phyloP scores from a whole-genome alignment of 2,888 invertebrate genomes.

The Nomada fabriciana region DNA sequence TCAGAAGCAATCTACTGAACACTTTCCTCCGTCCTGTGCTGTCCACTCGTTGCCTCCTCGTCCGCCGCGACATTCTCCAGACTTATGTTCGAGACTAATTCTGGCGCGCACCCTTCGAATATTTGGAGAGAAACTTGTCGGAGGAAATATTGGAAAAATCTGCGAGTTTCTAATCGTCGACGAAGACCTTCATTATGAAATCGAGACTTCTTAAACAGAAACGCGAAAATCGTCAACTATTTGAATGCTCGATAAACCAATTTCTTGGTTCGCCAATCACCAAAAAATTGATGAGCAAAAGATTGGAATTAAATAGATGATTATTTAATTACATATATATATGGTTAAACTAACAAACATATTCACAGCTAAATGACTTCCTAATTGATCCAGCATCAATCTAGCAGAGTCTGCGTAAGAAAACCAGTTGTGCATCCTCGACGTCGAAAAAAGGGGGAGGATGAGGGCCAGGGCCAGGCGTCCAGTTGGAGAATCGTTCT shows the following conservation, averaged over 20 bases:
- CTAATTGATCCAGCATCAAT: constrained; percentile 28
- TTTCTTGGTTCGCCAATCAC: too few species aligned
- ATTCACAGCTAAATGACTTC: not conserved
- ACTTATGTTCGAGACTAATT: constrained; percentile 51
- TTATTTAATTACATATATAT: too few species aligned
- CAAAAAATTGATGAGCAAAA: too few species aligned
- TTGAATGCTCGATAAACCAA: too few species aligned
- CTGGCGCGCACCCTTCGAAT: constrained; percentile 15
- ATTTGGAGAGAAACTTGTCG: not conserved
- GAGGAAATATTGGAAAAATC: not conserved
- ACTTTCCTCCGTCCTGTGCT: constrained; percentile 55
- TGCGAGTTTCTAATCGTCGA: not conserved
- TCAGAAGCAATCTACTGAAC: constrained; percentile 76
- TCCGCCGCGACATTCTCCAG: constrained; percentile 28
- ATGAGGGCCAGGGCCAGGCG: not conserved
- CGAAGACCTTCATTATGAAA: too few species aligned
- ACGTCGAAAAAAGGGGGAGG: not conserved
- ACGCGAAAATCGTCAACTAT: not conserved
- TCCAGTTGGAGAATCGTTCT: constrained; percentile 26
- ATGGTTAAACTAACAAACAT: not conserved
- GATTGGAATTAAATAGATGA: too few species aligned
- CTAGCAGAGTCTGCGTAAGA: not conserved
- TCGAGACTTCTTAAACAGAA: not conserved
- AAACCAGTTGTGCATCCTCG: not conserved
- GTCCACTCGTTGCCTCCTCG: not conserved